Percentiles rank a stretch among this genome's conserved stretches.
phyloP scores from a whole-genome alignment of 2,888 invertebrate species.

The Stenichneumon culpator region DNA sequence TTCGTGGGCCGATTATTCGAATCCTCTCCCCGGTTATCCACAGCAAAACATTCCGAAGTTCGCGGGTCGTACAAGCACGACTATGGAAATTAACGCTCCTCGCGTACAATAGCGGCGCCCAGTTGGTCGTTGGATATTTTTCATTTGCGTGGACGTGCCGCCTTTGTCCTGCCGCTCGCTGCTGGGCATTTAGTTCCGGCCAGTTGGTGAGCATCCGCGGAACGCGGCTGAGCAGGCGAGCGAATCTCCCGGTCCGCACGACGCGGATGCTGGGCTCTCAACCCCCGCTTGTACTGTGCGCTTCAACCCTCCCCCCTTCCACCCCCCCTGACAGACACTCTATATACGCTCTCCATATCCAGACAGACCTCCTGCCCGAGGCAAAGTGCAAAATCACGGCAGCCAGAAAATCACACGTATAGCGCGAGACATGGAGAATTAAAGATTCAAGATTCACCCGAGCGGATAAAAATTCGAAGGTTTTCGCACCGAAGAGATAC shows the following conservation, averaged over 20 bases:
- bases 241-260: conserved; percentile 16
- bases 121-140: conserved; percentile 73
- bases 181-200: conserved; percentile 77
- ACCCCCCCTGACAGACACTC: background rate
- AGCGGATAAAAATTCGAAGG: conserved; percentile 9
- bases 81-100: conserved; percentile 62
- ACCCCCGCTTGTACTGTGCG: conserved; percentile 3
- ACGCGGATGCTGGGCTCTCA: conserved; percentile 28
- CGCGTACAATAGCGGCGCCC: conserved; percentile 58
- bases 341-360: background rate
- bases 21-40: background rate
- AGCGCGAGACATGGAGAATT: conserved; percentile 68
- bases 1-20: conserved; percentile 38
- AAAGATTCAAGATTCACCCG: conserved; percentile 73
- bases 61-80: background rate
- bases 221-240: conserved; percentile 67
- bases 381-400: conserved; percentile 49
- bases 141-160: conserved; percentile 71
- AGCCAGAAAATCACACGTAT: conserved; percentile 67
- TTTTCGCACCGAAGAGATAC: background rate
- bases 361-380: conserved; percentile 17
- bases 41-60: conserved; percentile 27
- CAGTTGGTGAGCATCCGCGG: conserved; percentile 77
- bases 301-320: conserved; percentile 19
- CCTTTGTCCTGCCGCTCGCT: conserved; percentile 66